Conservation (phyloP, 2,113 vertebrate species). For the Phaethornis superciliosus region DNA sequence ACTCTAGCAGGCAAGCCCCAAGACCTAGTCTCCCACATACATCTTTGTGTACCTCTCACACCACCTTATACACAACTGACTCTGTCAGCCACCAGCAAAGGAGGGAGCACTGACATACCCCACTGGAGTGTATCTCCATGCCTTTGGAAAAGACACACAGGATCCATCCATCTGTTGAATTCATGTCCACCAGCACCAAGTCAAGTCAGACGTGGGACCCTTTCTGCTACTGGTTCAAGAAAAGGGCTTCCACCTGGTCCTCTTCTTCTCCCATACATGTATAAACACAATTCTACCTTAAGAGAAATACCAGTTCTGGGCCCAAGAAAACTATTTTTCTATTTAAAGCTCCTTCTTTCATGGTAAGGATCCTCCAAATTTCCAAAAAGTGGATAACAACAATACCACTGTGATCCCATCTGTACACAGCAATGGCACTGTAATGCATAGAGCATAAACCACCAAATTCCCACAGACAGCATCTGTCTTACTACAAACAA, state of each 20-base stretch:
- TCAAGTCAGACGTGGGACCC: neutral
- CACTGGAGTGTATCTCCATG: neutral
- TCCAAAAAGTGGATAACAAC: conserved; percentile 68
- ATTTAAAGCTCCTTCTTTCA: conserved; percentile 29
- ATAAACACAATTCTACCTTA: neutral
- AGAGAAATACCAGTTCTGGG: conserved; percentile 9
- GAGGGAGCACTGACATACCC: neutral
- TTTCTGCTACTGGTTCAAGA: neutral
- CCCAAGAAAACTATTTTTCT: neutral
- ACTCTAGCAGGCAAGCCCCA: neutral
- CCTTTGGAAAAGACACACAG: neutral
- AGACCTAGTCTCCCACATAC: neutral
- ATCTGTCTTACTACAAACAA: conserved; percentile 85
- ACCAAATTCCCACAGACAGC: conserved; percentile 83
- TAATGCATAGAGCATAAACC: conserved; percentile 77
- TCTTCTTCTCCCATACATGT: neutral
- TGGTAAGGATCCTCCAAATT: conserved; percentile 63
- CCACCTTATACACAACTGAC: neutral
- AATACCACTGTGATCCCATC: conserved; percentile 76
- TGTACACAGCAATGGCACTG: conserved; percentile 75
- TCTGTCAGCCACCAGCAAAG: neutral
- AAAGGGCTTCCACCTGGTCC: neutral
- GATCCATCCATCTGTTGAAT: neutral
- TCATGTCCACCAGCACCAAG: neutral
- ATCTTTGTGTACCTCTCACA: neutral